Evolutionary conservation across 2,797 vertebrate genomes (phyloP), one percentile per base, ranked within the genome.

Genomic region (Masticophis lateralis): DNA sequence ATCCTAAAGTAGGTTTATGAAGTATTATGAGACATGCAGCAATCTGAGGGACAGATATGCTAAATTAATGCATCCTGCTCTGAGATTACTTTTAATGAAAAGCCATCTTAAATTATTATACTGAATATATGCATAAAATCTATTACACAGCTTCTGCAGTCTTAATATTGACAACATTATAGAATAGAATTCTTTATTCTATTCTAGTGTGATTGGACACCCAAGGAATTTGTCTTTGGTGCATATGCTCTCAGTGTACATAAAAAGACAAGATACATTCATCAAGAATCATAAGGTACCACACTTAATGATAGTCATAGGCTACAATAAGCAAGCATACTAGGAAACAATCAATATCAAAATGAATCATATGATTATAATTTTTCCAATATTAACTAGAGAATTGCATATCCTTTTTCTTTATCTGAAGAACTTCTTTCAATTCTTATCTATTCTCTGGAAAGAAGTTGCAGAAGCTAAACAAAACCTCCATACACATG

Each of bases 151-250:
- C 11, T 13, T 88, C 28, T 32, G 47, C 16, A 57, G 14, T 47
- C 88, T 53, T 92, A n/a, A 94, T 47, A 86, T 53, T 92, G 43
- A 92, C 94, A 87, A 37, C 88, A 93, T 32, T 51, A 6, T 51
- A 51, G 47, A 51, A 51, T 51, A 51, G 47, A 51, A 51, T 51
- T 51, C 47, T 51, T 51, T 51, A 51, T 51, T 51, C 37, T 37
- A 37, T 37, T 37, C 2, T 37, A 51, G 47, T 51, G 47, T 51
- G 47, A 51, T 51, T 51, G 6, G 47, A 51, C 47, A 51, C 6
- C 47, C 47, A 51, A 51, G 47, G 47, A 51, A 51, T 51, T 51
- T 51, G 47, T 51, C 47, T 51, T 51, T 51, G 47, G 47, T 51
- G 47, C 47, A 51, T 51, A 51, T 51, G 47, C 47, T 51, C 47